These are phyloP conservation scores for Hybognathus amarus DNA, from an alignment of 2,797 vertebrate genomes.

Conservation along the genomic window DNA sequence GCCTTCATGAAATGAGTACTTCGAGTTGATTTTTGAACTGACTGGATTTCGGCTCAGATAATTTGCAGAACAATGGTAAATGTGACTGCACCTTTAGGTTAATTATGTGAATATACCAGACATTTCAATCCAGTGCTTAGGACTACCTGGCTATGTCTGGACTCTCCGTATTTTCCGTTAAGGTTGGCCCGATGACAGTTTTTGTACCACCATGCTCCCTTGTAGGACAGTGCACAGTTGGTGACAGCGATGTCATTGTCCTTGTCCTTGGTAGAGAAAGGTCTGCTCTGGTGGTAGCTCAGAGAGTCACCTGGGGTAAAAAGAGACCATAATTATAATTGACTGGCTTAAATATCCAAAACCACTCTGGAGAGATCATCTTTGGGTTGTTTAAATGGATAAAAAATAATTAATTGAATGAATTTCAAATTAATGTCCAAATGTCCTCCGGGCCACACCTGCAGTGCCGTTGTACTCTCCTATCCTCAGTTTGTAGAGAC, in stretches of 20 bases:
- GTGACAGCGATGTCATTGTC: conserved; percentile 98
- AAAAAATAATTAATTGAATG: not conserved
- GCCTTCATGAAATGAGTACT: too few relatives aligned
- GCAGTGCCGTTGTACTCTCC: conserved; percentile 96
- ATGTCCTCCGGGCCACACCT: conserved; percentile 74
- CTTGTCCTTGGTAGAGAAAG: conserved; percentile 97
- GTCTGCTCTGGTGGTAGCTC: conserved; percentile 95
- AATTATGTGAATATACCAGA: not conserved
- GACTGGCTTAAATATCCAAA: not conserved
- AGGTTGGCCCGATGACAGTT: conserved; percentile 99
- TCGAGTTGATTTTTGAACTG: not conserved
- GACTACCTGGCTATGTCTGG: conserved; percentile 90
- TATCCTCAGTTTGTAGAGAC: conserved; percentile 91
- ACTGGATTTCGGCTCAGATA: not conserved
- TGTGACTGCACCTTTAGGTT: not conserved
- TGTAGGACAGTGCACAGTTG: conserved; percentile 98
- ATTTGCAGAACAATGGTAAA: not conserved
- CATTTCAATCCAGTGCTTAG: not conserved
- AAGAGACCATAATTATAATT: conserved; percentile 16
- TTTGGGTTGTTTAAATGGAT: not conserved
- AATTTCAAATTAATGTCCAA: not conserved
- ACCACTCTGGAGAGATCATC: not conserved
- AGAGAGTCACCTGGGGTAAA: conserved; percentile 90
- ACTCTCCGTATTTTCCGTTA: conserved; percentile 97
- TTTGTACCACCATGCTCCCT: conserved; percentile 99